These are phyloP conservation scores for Ophion costatus DNA, from an alignment of 2,888 invertebrate genomes.

Conservation along the genomic window DNA sequence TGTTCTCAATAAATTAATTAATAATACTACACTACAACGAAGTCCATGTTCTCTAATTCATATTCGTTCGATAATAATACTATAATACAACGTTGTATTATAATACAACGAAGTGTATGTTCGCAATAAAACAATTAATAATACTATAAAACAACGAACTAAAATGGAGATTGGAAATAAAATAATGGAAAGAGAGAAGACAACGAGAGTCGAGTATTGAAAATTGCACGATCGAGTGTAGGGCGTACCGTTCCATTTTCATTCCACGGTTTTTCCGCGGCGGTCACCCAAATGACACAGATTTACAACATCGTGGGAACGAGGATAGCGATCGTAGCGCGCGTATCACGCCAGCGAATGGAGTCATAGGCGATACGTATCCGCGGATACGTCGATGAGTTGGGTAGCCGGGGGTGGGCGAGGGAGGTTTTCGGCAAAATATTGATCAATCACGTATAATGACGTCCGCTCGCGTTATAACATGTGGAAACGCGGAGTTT, in stretches of 20 bases:
- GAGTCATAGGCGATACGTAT: constrained; percentile 19
- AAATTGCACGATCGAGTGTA: not conserved
- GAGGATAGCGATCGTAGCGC: not conserved
- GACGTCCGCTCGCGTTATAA: constrained; percentile 59
- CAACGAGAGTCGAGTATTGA: too few species aligned
- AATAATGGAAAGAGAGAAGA: too few species aligned
- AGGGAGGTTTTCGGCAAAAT: constrained; percentile 73
- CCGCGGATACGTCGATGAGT: constrained; percentile 28
- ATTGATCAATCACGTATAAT: constrained; percentile 77
- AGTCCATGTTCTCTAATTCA: too few species aligned
- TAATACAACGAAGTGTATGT: too few species aligned
- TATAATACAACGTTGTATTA: too few species aligned
- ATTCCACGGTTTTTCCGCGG: not conserved
- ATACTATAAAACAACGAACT: too few species aligned
- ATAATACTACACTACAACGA: too few species aligned
- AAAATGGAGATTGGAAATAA: too few species aligned
- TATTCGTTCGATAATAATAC: too few species aligned
- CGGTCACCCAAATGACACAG: constrained; percentile 12
- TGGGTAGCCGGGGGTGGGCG: constrained; percentile 46
- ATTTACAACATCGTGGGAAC: constrained; percentile 11
- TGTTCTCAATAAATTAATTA: too few species aligned
- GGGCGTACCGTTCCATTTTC: not conserved
- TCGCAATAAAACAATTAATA: too few species aligned
- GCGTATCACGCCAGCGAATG: not conserved
- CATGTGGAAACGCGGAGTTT: constrained; percentile 52